phyloP scores from a whole-genome alignment of 2,888 invertebrate species.

The Drosophila hamatofila region DNA sequence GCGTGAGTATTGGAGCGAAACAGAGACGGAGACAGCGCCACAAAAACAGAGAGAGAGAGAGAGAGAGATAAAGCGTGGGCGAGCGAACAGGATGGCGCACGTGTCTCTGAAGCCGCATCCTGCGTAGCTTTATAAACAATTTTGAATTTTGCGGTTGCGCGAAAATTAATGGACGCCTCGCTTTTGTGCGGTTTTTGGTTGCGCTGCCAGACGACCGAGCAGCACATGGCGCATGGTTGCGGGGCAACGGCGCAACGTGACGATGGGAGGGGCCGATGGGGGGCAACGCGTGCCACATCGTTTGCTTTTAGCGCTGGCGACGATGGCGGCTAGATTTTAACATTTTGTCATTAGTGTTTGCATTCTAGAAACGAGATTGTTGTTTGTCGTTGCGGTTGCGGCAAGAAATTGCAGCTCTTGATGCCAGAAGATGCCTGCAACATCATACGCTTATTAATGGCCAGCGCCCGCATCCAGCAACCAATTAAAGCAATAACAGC shows the following conservation, averaged over 20 bases:
- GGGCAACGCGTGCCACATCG: constrained; percentile 48
- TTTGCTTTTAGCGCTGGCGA: constrained; percentile 66
- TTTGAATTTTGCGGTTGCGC: constrained; percentile 83
- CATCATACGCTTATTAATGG: constrained; percentile 43
- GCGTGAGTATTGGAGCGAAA: constrained; percentile 2
- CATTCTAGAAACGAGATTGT: constrained; percentile 73
- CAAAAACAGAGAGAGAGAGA: background rate
- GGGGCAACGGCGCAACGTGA: constrained; percentile 15
- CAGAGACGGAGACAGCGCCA: background rate
- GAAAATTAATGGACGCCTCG: constrained; percentile 83
- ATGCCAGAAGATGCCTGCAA: constrained; percentile 35
- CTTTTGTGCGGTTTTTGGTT: constrained; percentile 77
- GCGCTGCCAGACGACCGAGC: constrained; percentile 57
- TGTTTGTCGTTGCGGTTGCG: constrained; percentile 68
- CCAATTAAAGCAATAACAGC: constrained; percentile 67
- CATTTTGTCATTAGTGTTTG: constrained; percentile 82
- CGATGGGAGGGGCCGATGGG: background rate
- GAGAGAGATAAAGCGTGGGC: constrained; percentile 9
- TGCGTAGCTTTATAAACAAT: constrained; percentile 82
- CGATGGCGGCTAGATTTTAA: constrained; percentile 74
- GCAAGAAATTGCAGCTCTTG: constrained; percentile 64
- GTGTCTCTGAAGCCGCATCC: constrained; percentile 74
- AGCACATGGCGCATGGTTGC: constrained; percentile 38
- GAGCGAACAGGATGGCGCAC: constrained; percentile 56
- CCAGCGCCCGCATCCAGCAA: constrained; percentile 40